Evolutionary conservation across 2,113 vertebrate species (phyloP).

Genomic region (Oxygymnocypris stewartii): DNA sequence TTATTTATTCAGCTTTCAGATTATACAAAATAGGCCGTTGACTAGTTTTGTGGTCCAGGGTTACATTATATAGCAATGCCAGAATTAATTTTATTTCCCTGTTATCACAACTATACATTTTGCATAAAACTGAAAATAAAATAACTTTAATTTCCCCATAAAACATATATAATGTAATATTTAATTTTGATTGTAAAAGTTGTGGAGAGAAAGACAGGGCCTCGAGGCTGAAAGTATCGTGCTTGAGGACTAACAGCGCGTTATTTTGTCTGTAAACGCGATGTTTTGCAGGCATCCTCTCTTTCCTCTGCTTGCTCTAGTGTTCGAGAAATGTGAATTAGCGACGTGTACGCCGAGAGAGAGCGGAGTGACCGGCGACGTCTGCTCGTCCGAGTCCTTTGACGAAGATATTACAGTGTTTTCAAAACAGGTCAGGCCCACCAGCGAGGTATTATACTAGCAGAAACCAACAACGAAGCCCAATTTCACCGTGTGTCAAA

Average conservation of each 20-base stretch:
- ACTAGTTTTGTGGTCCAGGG: too few species aligned
- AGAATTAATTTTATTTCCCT: background rate
- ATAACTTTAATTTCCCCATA: background rate
- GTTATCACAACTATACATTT: background rate
- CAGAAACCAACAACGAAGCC: background rate
- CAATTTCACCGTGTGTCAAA: background rate
- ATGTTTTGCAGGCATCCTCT: constrained; percentile 89
- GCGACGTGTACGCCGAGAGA: constrained; percentile 92
- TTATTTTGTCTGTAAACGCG: background rate
- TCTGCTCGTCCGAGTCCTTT: constrained; percentile 96
- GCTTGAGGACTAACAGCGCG: background rate
- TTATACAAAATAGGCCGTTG: too few species aligned
- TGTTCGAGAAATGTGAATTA: constrained; percentile 98
- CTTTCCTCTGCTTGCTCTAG: constrained; percentile 95
- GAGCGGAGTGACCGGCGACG: constrained; percentile 88
- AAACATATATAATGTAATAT: background rate
- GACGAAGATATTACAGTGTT: constrained; percentile 97
- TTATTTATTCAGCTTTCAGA: too few species aligned
- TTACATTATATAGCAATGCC: background rate
- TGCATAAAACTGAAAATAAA: background rate
- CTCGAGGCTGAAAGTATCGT: background rate
- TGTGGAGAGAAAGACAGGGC: background rate
- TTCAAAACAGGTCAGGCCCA: constrained; percentile 88
- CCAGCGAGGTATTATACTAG: background rate
- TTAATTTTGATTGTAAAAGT: background rate